Evolutionary conservation across 2,888 invertebrate genomes (phyloP).

Genomic region (Eristalinus sepulchralis): DNA sequence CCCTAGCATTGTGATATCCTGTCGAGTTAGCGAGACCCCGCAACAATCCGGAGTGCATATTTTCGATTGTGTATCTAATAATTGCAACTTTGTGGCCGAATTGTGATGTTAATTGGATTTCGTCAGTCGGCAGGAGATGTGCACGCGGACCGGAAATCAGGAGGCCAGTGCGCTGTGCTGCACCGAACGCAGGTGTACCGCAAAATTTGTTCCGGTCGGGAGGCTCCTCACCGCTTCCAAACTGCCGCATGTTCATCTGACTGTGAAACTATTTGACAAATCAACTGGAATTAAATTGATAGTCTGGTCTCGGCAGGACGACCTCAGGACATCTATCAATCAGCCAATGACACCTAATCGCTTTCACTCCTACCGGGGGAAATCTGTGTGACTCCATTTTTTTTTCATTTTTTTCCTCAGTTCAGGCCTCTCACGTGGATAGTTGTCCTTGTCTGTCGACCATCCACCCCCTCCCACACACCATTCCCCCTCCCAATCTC

Average conservation of each 20-base stretch:
- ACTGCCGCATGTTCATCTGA: not conserved
- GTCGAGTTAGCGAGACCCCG: slow-evolving; percentile 26
- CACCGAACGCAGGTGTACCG: slow-evolving; percentile 7
- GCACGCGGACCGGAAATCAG: slow-evolving; percentile 9
- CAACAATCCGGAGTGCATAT: slow-evolving; percentile 20
- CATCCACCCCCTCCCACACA: not conserved
- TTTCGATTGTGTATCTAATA: slow-evolving; percentile 52
- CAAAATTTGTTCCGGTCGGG: slow-evolving; percentile 31
- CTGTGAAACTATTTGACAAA: slow-evolving; percentile 56
- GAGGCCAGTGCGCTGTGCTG: slow-evolving; percentile 3
- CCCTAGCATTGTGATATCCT: slow-evolving; percentile 28
- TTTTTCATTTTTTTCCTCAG: not conserved
- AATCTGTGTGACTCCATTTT: slow-evolving; percentile 7
- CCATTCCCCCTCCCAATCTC: no score
- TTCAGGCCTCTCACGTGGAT: slow-evolving; percentile 1
- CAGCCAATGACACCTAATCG: slow-evolving; percentile 40
- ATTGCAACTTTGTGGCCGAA: slow-evolving; percentile 61
- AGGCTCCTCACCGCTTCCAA: not conserved
- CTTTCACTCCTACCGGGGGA: slow-evolving; percentile 3
- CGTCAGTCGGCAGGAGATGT: not conserved
- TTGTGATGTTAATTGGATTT: slow-evolving; percentile 59
- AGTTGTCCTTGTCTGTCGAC: not conserved
- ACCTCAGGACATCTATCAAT: slow-evolving; percentile 64
- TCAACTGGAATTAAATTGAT: slow-evolving; percentile 60
- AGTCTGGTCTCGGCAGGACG: slow-evolving; percentile 41